Conservation (phyloP, 2,888 invertebrate genomes). For the Norana najaformis region DNA sequence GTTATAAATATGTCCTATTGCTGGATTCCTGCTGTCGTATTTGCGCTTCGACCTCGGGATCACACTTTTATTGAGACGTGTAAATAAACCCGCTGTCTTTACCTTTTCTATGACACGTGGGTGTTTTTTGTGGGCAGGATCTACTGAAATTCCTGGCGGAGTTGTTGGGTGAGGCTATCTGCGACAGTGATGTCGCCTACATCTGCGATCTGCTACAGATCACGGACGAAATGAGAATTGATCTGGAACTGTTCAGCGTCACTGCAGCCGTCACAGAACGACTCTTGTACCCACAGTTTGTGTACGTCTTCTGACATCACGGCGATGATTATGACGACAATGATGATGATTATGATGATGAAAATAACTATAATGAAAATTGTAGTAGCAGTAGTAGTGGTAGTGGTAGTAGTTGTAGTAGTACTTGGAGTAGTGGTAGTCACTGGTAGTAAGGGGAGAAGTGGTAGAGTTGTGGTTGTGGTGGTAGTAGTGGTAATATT, state of each 20-base stretch:
- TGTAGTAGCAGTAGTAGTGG: no score
- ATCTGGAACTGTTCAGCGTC: slow-evolving; percentile 19
- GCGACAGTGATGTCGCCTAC: not conserved
- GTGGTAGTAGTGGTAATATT: no score
- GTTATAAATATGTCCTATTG: no score
- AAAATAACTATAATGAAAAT: not conserved
- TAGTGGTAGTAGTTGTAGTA: not conserved
- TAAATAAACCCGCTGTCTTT: no score
- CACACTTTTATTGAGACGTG: not conserved
- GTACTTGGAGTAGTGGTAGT: not conserved
- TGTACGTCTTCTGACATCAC: not conserved
- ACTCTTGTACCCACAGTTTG: slow-evolving; percentile 8
- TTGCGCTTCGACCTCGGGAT: not conserved
- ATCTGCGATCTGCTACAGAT: not conserved
- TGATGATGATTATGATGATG: not conserved
- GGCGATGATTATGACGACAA: not conserved
- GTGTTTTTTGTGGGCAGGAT: not conserved
- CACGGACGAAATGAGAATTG: not conserved
- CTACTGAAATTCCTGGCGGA: not conserved
- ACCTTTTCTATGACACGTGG: not conserved
- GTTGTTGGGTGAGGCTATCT: not conserved
- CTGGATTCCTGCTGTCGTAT: no score
- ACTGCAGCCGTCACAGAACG: slow-evolving; percentile 6
- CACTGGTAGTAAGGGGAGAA: no score
- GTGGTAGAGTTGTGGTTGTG: no score